Base-by-base conservation (phyloP, 2,113 vertebrate species). In the Tachuris rubrigastra region DNA sequence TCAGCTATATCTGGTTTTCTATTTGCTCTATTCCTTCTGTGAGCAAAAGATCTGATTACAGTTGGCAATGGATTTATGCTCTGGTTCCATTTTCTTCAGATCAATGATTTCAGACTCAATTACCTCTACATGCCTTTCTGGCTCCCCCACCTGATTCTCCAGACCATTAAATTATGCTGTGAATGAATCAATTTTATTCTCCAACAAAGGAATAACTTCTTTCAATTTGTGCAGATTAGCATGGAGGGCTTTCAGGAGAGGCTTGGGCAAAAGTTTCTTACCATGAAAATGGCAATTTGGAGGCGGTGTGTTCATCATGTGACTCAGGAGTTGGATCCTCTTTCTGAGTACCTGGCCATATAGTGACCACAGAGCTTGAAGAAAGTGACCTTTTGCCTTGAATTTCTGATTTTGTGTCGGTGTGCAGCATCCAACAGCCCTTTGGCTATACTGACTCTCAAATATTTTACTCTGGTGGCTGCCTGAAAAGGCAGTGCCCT, bases 151-250 rank as follows among this genome's bases (percentile, higher is more conserved):
- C 83, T 87, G 83, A 86, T 96, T 95, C 83, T 93, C 65, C 76
- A 92, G 80, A 79, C 76, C 82, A 92, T 95, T 97, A 95, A 82
- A 95, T 95, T 90, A 89, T 85, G 56, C 90, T 66, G n/a, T 33
- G 65, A 97, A 91, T 84, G 76, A 88, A 82, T 89, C 74, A 92
- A 89, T 91, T 97, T 81, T 93, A 79, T 89, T 95, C 68, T 90
- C 50, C 87, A 87, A 53, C 68, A 85, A 92, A 96, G 71, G 87
- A 95, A 66, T 46, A 47, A 58, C 90, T 95, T 94, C 76, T 96
- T 97, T 97, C 86, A 87, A 52, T 94, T 94, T 96, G 82, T 92
- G 68, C 82, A 79, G 93, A 89, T 96, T 93, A 95, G 66, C 58
- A 63, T 67, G 81, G 90, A 96, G 33, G 9, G 58, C 58, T 95